Base-by-base conservation (phyloP, 2,888 invertebrate genomes). In the Trissolcus japonicus region DNA sequence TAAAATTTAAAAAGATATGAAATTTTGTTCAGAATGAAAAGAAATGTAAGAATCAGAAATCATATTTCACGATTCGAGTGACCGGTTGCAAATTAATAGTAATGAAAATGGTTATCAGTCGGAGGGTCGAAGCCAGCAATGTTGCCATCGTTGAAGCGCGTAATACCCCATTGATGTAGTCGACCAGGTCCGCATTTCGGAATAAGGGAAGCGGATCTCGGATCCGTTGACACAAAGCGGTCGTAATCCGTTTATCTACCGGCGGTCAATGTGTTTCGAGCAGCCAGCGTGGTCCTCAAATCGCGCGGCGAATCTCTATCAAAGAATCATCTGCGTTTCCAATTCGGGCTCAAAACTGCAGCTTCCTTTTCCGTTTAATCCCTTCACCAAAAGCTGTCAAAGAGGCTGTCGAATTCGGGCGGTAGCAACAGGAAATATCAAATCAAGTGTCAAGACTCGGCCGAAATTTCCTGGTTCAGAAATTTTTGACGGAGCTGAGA, bases 191-290 rank as follows among this genome's bases (percentile, higher is more conserved):
- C 55, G 74, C 78, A 68, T 59, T 79, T 67, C 78, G 57, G 76
- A 65, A 76, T 69, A 78, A 78, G 81, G 80, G 85, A 88, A 87
- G 86, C 86, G 87, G 87, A 88, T 88, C 86, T 29, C 53, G 59
- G 53, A 72, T 72, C 85, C 86, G 87, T 86, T 88, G 89, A 89
- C 88, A 89, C 88, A 89, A 89, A 89, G 88, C 89, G 86, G 79
- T 88, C 88, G 86, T 89, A 89, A 89, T 89, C 89, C 89, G 88
- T 89, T 89, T 89, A 89, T 89, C 89, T 89, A 84, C 86, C 86
- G 86, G 81, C 80, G 83, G 82, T 82, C 82, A 83, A 83, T 83
- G 83, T 83, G 83, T 83, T 82, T 81, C 82, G 53, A 62, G 59
- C 61, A 59, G 21, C 65, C 69, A 57, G 56, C 76, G 54, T 54